Conservation (phyloP, 2,797 vertebrate species). For the Threskiornis aethiopicus region DNA sequence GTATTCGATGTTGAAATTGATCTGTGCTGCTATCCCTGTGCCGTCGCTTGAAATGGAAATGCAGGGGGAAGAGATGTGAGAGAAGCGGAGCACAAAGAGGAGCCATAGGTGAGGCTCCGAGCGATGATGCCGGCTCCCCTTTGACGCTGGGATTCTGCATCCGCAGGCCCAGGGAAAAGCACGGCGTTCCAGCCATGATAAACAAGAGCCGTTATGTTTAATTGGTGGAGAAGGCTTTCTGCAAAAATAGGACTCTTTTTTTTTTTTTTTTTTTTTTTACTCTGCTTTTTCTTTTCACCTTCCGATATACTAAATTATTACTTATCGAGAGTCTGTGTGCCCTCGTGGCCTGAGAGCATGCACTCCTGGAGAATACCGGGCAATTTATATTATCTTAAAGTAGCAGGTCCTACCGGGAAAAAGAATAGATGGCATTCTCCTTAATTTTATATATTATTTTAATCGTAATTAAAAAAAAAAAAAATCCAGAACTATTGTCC, state of each 20-base stretch:
- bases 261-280: too few relatives aligned
- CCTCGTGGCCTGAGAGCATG: neutral
- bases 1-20: neutral
- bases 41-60: constrained; percentile 28
- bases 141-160: neutral
- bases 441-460: neutral
- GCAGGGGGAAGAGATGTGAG: constrained; percentile 22
- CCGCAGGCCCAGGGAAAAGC: neutral
- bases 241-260: neutral
- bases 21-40: neutral
- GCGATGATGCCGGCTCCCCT: constrained; percentile 32
- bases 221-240: neutral
- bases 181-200: neutral
- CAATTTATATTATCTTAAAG: neutral
- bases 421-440: neutral
- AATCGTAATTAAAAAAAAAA: neutral
- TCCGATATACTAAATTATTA: constrained; percentile 14
- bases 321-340: neutral
- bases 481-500: neutral
- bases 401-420: neutral
- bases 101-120: neutral
- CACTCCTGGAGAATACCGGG: neutral
- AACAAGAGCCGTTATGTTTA: neutral
- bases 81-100: constrained; percentile 16
- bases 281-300: neutral